Conservation (phyloP, 2,888 invertebrate genomes). For the Rhopalosiphum nymphaeae region DNA sequence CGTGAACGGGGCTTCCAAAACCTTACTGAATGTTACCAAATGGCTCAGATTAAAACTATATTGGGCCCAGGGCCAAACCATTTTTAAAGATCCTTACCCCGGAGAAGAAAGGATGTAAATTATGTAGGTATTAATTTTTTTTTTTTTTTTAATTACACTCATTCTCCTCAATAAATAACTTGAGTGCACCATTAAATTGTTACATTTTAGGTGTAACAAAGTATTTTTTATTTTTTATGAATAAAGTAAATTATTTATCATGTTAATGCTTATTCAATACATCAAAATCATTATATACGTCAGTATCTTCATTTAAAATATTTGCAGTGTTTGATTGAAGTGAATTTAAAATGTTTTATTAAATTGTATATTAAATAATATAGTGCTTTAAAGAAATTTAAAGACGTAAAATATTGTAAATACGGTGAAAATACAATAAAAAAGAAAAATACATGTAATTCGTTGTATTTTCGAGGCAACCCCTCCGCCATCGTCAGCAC, state of each 20-base stretch:
- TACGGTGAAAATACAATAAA: neutral
- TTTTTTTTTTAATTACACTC: neutral
- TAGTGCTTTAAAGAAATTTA: neutral
- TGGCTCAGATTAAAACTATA: neutral
- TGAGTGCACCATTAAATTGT: neutral
- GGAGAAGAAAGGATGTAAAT: neutral
- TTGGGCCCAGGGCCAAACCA: neutral
- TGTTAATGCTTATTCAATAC: neutral
- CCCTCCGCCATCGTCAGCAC: neutral
- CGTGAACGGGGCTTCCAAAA: neutral
- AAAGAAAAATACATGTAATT: neutral
- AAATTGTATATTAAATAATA: neutral
- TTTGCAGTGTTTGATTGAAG: neutral
- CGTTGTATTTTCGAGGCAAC: neutral
- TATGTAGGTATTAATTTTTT: neutral
- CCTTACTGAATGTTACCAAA: neutral
- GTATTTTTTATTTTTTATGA: too few relatives aligned
- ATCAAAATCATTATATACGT: neutral
- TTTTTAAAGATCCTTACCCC: neutral
- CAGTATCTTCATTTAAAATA: neutral
- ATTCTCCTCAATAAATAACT: neutral
- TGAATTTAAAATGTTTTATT: neutral
- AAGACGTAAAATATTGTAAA: neutral
- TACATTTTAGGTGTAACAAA: too few relatives aligned
- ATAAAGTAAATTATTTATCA: neutral